phyloP scores from a whole-genome alignment of 2,113 vertebrate species.

The Cheilinus undulatus region DNA sequence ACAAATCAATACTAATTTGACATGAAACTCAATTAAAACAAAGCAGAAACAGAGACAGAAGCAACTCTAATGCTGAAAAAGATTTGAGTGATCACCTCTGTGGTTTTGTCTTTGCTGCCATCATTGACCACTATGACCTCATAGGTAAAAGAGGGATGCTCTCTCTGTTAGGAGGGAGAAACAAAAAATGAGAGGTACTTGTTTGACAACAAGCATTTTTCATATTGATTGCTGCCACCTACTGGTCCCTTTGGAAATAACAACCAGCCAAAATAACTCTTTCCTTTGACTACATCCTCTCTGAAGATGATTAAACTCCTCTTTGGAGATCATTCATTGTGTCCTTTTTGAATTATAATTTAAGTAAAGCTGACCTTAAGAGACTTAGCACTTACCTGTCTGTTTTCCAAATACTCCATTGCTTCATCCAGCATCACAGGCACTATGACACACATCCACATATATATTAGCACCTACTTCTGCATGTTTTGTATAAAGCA shows the following conservation, averaged over 20 bases:
- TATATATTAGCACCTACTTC: background rate
- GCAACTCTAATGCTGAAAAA: background rate
- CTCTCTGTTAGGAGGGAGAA: conserved; percentile 82
- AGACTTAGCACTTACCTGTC: conserved; percentile 85
- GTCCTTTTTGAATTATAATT: background rate
- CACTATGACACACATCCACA: conserved; percentile 81
- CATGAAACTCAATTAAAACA: background rate
- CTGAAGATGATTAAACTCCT: background rate
- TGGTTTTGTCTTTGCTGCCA: conserved; percentile 95
- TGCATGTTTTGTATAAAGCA: background rate
- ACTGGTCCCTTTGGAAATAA: conserved; percentile 31
- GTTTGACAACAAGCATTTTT: conserved; percentile 9
- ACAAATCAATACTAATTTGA: background rate
- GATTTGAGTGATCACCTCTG: conserved; percentile 82
- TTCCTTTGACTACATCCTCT: background rate
- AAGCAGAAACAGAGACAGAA: too few species aligned
- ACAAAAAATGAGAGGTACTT: conserved; percentile 13
- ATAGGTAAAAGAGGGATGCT: conserved; percentile 88
- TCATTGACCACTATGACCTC: conserved; percentile 96
- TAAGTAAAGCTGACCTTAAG: background rate
- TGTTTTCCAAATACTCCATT: conserved; percentile 91
- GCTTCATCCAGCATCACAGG: conserved; percentile 98
- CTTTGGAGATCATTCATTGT: background rate
- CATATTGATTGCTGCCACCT: conserved; percentile 63
- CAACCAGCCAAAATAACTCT: background rate